Evolutionary conservation across 2,797 vertebrate genomes (phyloP).

Genomic region (Lateolabrax maculatus): DNA sequence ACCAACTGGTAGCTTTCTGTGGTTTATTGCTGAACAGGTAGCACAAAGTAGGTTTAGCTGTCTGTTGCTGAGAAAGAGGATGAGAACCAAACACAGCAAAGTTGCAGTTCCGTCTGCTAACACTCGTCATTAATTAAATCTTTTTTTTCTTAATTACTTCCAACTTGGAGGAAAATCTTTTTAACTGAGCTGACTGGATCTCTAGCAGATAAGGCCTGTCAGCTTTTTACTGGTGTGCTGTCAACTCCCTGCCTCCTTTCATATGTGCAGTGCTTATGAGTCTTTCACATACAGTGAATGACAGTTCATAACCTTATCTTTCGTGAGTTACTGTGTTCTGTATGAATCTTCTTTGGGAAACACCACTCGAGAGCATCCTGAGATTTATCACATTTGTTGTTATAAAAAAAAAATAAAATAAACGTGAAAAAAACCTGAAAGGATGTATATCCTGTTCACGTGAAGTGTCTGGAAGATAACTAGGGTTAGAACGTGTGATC

Average conservation of each 20-base stretch:
- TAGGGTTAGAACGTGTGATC: constrained; percentile 62
- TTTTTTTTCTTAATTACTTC: constrained; percentile 41
- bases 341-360: constrained; percentile 67
- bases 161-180: background rate
- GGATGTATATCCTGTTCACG: constrained; percentile 54
- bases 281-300: constrained; percentile 58
- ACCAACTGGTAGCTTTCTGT: background rate
- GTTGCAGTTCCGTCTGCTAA: background rate
- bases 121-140: constrained; percentile 39
- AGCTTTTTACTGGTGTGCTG: constrained; percentile 31
- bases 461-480: constrained; percentile 66
- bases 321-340: constrained; percentile 20
- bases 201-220: constrained; percentile 25
- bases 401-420: constrained; percentile 47
- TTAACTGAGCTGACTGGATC: constrained; percentile 27
- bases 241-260: constrained; percentile 29
- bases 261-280: constrained; percentile 30
- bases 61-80: background rate
- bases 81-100: background rate
- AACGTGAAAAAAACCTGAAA: constrained; percentile 25
- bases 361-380: constrained; percentile 39
- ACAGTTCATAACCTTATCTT: constrained; percentile 71
- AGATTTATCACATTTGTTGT: constrained; percentile 68
- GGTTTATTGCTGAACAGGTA: background rate
- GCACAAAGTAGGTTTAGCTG: background rate